Evolutionary conservation across 2,888 invertebrate species (phyloP).

Genomic region (Drosophila mercatorum): DNA sequence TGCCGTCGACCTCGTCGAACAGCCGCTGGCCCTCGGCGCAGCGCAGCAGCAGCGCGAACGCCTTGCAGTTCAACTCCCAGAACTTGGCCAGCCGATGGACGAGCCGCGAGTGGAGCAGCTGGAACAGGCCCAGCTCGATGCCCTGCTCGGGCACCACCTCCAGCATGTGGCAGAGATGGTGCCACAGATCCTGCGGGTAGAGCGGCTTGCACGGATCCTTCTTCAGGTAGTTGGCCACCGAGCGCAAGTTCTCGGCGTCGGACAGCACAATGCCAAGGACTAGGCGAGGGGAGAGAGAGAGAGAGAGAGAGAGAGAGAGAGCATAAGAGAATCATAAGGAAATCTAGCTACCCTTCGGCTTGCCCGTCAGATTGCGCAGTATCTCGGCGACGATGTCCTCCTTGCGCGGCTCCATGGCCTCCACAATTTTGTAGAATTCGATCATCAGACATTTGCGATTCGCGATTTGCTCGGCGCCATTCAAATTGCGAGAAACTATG

Average conservation of each 20-base stretch:
- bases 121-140: slow-evolving; percentile 78
- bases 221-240: slow-evolving; percentile 56
- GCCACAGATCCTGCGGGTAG: slow-evolving; percentile 71
- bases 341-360: slow-evolving; percentile 54
- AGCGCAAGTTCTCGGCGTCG: slow-evolving; percentile 50
- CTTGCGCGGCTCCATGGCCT: slow-evolving; percentile 30
- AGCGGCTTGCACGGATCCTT: slow-evolving; percentile 56
- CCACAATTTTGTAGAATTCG: slow-evolving; percentile 74
- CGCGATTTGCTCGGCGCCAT: slow-evolving; percentile 69
- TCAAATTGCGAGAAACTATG: slow-evolving; percentile 61
- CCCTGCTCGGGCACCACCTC: slow-evolving; percentile 71
- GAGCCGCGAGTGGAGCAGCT: slow-evolving; percentile 73
- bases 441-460: slow-evolving; percentile 57
- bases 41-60: slow-evolving; percentile 80
- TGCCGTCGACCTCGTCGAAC: slow-evolving; percentile 73
- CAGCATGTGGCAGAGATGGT: slow-evolving; percentile 77
- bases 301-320: too few species aligned
- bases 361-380: slow-evolving; percentile 65
- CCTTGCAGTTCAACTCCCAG: slow-evolving; percentile 77
- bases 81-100: slow-evolving; percentile 47
- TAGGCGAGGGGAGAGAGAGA: background rate
- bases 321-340: too few species aligned
- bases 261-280: slow-evolving; percentile 51
- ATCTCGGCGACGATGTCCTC: slow-evolving; percentile 64
- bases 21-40: slow-evolving; percentile 75